Evolutionary conservation across 2,888 invertebrate species (phyloP), one percentile per base, ranked within the genome.

Genomic region (Priocnemis perturbator): DNA sequence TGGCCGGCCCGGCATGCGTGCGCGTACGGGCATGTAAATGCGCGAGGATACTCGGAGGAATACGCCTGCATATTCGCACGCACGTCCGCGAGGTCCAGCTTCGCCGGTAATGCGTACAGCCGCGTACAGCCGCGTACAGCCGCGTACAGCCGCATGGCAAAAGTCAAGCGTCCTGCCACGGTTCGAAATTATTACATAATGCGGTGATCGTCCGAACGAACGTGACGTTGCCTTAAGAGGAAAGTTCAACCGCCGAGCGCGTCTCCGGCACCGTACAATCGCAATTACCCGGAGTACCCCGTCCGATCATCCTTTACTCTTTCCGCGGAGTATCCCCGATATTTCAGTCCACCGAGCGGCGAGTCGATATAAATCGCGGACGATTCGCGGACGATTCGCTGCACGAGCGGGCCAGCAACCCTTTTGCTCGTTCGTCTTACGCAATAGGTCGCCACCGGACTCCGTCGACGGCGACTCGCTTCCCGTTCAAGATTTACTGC

Each of bases 101-200:
- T 37, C 37, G 37, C 37, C 37, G 37, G 37, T 11, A 7, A 11
- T 9, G 11, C 37, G 26, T 26, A 26, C 7, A 7, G 26, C 3
- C 26, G 26, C 26, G 26, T 26, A 26, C 7, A 7, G 26, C 3
- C 26, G 26, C 26, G 37, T 37, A 37, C 11, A 11, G 20, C 50
- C 19, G 9, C 64, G 37, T 37, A 37, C 11, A 11, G 20, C 50
- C 19, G 9, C 64, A 5, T 60, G 57, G 57, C 50, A 69, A 69
- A 53, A 66, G 52, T 66, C 57, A 69, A 69, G 48, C 57, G 21
- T 56, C 17, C 30, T 37, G 64, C 53, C 57, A 20, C 58, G 14
- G 64, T 57, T 53, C 23, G 23, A 56, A 23, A 58, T 73, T 57
- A 64, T 79, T 79, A 79, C 58, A 58, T 68, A 79, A 78, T 62